Percentiles rank a stretch among this genome's conserved stretches.
Conservation (phyloP, 2,113 vertebrate genomes). For the Ochotona curzoniae region DNA sequence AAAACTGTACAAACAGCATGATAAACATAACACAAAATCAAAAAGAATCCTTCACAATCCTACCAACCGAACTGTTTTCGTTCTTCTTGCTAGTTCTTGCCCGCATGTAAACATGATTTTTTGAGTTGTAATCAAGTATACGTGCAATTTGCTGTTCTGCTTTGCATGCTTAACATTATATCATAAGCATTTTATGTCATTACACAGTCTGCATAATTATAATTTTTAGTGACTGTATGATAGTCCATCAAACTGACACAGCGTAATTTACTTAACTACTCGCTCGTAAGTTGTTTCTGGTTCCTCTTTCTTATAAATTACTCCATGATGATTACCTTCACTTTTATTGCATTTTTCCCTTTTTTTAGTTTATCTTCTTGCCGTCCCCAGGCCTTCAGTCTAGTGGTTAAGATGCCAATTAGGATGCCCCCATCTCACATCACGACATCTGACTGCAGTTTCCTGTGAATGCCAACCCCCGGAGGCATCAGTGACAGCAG, state of each 20-base stretch:
- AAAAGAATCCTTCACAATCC: background rate
- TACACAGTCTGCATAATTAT: slow-evolving; percentile 64
- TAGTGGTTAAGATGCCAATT: too few relatives aligned
- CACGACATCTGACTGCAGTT: too few relatives aligned
- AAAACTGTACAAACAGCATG: background rate
- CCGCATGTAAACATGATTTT: slow-evolving; percentile 71
- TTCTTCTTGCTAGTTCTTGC: slow-evolving; percentile 39
- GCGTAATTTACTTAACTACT: slow-evolving; percentile 66
- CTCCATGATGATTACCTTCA: slow-evolving; percentile 49
- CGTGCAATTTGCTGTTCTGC: slow-evolving; percentile 59
- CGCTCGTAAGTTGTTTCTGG: slow-evolving; percentile 59
- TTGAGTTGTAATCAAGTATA: slow-evolving; percentile 69
- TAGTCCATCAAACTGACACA: slow-evolving; percentile 73
- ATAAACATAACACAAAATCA: slow-evolving; percentile 17
- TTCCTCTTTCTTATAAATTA: slow-evolving; percentile 66
- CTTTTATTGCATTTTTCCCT: slow-evolving; percentile 46
- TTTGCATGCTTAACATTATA: slow-evolving; percentile 55
- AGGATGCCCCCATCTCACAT: too few relatives aligned
- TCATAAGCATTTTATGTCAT: slow-evolving; percentile 63
- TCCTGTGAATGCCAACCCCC: too few relatives aligned
- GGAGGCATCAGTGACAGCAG: too few relatives aligned
- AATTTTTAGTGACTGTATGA: slow-evolving; percentile 66
- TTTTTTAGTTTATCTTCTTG: slow-evolving; percentile 43
- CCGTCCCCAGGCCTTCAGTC: background rate
- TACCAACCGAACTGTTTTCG: slow-evolving; percentile 20